These are phyloP conservation scores for Patiria miniata DNA, from an alignment of 35 echinoderm and acorn worm genomes.

Conservation along the genomic window DNA sequence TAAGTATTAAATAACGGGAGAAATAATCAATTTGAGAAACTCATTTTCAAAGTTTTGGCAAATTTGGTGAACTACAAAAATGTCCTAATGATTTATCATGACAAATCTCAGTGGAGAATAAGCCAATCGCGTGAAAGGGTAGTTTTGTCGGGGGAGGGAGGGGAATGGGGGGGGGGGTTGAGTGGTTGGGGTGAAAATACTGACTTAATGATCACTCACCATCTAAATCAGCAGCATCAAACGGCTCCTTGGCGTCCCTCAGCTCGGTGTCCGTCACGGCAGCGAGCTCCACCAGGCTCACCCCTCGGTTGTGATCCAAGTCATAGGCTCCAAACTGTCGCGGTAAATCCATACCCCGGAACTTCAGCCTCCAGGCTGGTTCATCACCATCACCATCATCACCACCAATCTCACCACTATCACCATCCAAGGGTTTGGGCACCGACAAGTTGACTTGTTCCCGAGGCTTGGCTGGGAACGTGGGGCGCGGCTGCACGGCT, in stretches of 20 bases:
- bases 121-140: too few relatives aligned
- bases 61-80: too few relatives aligned
- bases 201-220: constrained; percentile 13
- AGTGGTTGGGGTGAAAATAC: neutral
- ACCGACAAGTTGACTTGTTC: neutral
- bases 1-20: too few relatives aligned
- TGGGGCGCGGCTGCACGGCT: neutral
- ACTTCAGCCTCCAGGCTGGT: neutral
- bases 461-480: neutral
- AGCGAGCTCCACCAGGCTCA: constrained; percentile 49
- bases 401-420: neutral
- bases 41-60: too few relatives aligned
- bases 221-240: constrained; percentile 49
- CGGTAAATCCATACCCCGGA: constrained; percentile 19
- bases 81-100: too few relatives aligned
- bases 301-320: constrained; percentile 28
- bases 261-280: constrained; percentile 35
- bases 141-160: too few relatives aligned
- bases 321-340: constrained; percentile 43
- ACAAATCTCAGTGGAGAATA: too few relatives aligned
- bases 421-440: neutral
- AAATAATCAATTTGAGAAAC: too few relatives aligned
- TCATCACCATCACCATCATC: neutral
- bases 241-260: constrained; percentile 36
- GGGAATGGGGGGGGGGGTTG: neutral